These are phyloP conservation scores for Hypolimnas misippus DNA, from an alignment of 2,888 invertebrate species.

Conservation along the genomic window DNA sequence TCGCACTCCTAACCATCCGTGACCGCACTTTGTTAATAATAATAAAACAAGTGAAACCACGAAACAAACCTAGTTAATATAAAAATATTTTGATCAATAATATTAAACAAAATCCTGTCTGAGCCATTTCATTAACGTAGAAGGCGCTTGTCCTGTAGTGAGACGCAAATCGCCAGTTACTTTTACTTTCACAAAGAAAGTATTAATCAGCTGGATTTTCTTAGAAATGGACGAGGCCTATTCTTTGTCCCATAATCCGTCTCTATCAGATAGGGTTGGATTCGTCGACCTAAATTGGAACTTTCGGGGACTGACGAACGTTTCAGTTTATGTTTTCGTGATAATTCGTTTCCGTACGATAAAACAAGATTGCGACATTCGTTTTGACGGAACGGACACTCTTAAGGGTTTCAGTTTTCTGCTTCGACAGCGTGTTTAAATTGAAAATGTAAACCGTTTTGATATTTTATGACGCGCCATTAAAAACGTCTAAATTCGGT, in stretches of 20 bases:
- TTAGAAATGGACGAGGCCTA: slow-evolving; percentile 55
- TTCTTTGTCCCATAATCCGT: slow-evolving; percentile 67
- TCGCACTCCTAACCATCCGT: too few relatives aligned
- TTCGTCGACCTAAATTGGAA: slow-evolving; percentile 52
- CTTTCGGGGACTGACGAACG: slow-evolving; percentile 38
- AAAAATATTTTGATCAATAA: background rate
- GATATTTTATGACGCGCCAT: slow-evolving; percentile 18
- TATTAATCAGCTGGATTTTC: slow-evolving; percentile 63
- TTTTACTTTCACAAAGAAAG: slow-evolving; percentile 47
- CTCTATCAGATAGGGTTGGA: slow-evolving; percentile 75
- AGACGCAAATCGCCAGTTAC: slow-evolving; percentile 28
- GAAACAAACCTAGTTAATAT: too few relatives aligned
- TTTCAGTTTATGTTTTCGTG: slow-evolving; percentile 42
- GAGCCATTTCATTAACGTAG: slow-evolving; percentile 21
- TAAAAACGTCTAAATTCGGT: background rate
- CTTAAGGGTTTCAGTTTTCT: slow-evolving; percentile 18
- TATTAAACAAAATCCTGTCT: background rate
- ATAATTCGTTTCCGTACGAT: slow-evolving; percentile 40
- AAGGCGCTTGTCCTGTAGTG: slow-evolving; percentile 11
- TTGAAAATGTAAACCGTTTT: slow-evolving; percentile 10
- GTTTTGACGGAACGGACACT: slow-evolving; percentile 25
- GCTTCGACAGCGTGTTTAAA: slow-evolving; percentile 8
- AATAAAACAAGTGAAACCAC: too few relatives aligned
- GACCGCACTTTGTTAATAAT: too few relatives aligned
- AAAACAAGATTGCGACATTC: slow-evolving; percentile 40